A percentile compares a stretch with the other conserved stretches of the same genome.
Conservation (phyloP, 1,140 invertebrate genomes). For the Aphelinus certus region DNA sequence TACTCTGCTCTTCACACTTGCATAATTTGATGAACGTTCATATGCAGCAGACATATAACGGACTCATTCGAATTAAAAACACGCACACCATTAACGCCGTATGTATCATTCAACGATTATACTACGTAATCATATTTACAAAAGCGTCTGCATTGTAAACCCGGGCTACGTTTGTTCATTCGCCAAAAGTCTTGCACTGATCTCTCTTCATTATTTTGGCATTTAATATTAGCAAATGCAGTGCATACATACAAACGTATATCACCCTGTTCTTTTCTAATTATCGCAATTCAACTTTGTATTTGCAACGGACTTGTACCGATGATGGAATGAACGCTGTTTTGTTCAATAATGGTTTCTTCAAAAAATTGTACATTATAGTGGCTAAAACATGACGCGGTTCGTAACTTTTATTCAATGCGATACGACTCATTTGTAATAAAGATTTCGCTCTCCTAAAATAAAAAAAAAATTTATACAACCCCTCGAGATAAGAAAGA, state of each 20-base stretch:
- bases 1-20: slow-evolving; percentile 49
- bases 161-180: slow-evolving; percentile 39
- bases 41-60: slow-evolving; percentile 40
- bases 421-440: slow-evolving; percentile 20
- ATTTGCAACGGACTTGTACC: slow-evolving; percentile 21
- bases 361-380: slow-evolving; percentile 37
- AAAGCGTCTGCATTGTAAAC: slow-evolving; percentile 55
- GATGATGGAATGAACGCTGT: slow-evolving; percentile 44
- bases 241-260: slow-evolving; percentile 29
- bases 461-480: slow-evolving; percentile 35
- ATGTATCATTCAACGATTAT: slow-evolving; percentile 58
- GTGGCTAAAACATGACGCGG: slow-evolving; percentile 37
- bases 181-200: slow-evolving; percentile 14
- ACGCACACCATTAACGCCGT: slow-evolving; percentile 58
- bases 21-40: slow-evolving; percentile 46
- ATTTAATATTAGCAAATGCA: slow-evolving; percentile 9
- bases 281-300: slow-evolving; percentile 30
- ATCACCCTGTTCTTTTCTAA: slow-evolving; percentile 34
- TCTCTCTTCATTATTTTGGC: not conserved
- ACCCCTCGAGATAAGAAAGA: slow-evolving; percentile 28
- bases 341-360: slow-evolving; percentile 39
- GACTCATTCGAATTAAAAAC: slow-evolving; percentile 65
- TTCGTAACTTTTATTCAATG: slow-evolving; percentile 32
- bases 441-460: slow-evolving; percentile 38
- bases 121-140: slow-evolving; percentile 60